Conservation (phyloP, 2,797 vertebrate species). For the Limnodromus scolopaceus region DNA sequence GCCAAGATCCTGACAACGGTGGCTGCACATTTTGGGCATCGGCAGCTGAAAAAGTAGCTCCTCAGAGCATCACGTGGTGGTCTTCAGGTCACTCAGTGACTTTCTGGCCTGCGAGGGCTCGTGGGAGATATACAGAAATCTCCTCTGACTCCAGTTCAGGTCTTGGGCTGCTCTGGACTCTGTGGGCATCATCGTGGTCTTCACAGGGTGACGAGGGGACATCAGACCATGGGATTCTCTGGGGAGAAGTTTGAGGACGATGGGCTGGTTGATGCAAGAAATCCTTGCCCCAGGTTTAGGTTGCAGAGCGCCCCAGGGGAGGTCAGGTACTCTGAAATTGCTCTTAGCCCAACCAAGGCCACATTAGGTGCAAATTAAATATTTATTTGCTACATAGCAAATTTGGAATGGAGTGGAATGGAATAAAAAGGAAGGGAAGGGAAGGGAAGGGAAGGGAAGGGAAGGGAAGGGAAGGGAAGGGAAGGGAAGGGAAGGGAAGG, state of each 20-base stretch:
- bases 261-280: neutral
- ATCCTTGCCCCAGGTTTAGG: neutral
- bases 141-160: neutral
- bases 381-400: neutral
- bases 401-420: neutral
- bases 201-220: neutral
- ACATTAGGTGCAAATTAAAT: neutral
- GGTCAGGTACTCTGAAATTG: neutral
- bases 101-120: neutral
- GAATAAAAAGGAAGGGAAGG: neutral
- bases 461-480: no score
- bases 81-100: neutral
- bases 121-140: neutral
- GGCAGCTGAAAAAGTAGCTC: neutral
- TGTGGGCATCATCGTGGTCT: accelerated
- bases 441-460: no score
- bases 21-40: neutral
- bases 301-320: neutral
- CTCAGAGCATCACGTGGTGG: neutral
- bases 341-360: neutral
- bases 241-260: neutral
- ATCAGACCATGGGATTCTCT: neutral
- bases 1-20: neutral
- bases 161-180: neutral
- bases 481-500: no score